phyloP scores from a whole-genome alignment of 2,797 vertebrate species.

The Pangasius macronema region DNA sequence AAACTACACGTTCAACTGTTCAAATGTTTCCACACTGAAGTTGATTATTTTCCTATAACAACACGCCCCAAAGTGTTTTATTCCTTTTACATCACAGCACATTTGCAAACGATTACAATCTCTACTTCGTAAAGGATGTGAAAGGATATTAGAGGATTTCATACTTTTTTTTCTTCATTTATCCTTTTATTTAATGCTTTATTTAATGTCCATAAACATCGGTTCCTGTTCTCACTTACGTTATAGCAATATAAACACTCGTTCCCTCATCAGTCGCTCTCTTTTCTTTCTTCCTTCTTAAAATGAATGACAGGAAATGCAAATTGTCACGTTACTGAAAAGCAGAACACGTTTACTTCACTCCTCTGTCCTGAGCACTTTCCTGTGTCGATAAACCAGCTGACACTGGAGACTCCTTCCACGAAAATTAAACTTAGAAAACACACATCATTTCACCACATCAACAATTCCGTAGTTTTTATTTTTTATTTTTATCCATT shows the following conservation, averaged over 20 bases:
- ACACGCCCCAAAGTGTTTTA: neutral
- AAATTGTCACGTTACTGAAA: neutral
- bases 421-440: neutral
- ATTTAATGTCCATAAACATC: neutral
- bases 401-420: conserved; percentile 2
- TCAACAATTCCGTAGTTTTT: neutral
- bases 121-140: neutral
- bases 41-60: neutral
- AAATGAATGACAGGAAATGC: neutral
- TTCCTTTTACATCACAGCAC: neutral
- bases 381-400: neutral
- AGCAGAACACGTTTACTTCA: neutral
- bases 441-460: neutral
- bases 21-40: neutral
- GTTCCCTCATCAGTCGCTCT: neutral
- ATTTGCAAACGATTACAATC: neutral
- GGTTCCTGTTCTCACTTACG: neutral
- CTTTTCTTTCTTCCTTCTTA: neutral
- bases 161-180: neutral
- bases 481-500: neutral
- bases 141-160: neutral
- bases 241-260: neutral
- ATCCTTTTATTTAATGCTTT: neutral
- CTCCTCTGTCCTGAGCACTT: neutral
- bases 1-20: too few species aligned